phyloP scores from a whole-genome alignment of 64 coral and sea anemone species.

The Pocillopora verrucosa region DNA sequence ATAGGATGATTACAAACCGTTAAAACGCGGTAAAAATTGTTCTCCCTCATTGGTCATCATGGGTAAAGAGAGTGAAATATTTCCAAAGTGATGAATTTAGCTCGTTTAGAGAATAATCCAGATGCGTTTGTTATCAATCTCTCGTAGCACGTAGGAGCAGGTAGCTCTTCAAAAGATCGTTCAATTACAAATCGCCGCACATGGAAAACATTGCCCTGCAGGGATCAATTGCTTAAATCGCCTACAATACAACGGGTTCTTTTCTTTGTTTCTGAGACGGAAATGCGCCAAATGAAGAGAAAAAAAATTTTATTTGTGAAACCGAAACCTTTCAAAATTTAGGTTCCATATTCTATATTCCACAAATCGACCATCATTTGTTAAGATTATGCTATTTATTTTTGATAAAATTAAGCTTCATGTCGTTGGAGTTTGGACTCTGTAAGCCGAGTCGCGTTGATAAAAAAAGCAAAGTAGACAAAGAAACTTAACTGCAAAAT shows the following conservation, averaged over 20 bases:
- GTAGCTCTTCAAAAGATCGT: neutral
- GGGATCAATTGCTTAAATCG: constrained; percentile 11
- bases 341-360: neutral
- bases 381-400: neutral
- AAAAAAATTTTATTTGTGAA: neutral
- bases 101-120: neutral
- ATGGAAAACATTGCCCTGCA: neutral
- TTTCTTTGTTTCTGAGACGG: neutral
- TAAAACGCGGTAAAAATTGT: no score
- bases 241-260: neutral
- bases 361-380: neutral
- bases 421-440: neutral
- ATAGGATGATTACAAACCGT: no score
- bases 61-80: no score
- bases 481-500: neutral
- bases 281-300: neutral
- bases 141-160: neutral
- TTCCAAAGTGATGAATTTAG: no score
- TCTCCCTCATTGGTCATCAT: no score
- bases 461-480: neutral
- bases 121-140: neutral
- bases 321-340: neutral
- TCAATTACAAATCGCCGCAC: neutral
- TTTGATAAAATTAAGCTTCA: no score
- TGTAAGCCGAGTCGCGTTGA: neutral